A percentile compares a stretch with the other conserved stretches of the same genome.
Conservation (phyloP, 2,797 vertebrate genomes). For the Catamblyrhynchus diadema region DNA sequence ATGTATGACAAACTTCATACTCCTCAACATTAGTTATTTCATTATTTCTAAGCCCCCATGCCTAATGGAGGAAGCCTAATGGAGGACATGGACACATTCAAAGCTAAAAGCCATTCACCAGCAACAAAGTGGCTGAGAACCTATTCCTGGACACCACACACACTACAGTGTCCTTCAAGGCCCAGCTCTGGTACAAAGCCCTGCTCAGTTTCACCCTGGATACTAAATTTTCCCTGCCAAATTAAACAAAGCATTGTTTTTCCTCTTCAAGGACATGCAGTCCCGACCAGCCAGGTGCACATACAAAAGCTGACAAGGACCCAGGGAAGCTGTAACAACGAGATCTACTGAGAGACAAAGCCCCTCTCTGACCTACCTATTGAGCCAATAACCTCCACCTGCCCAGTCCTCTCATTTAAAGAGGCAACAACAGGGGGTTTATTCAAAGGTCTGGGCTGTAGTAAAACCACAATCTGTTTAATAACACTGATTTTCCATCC, state of each 20-base stretch:
- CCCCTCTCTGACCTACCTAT: not conserved
- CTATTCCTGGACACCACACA: not conserved
- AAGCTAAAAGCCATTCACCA: not conserved
- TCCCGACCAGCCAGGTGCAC: not conserved
- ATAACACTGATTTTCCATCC: not conserved
- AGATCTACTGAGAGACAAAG: not conserved
- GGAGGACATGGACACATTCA: not conserved
- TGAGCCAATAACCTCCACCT: not conserved
- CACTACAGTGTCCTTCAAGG: fast-evolving
- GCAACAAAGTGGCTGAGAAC: not conserved
- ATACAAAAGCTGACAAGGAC: not conserved
- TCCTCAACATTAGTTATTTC: not conserved
- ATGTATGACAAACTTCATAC: not conserved
- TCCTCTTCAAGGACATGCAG: not conserved
- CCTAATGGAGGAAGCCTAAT: not conserved
- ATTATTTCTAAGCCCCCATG: not conserved
- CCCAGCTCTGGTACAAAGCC: not conserved
- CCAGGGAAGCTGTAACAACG: not conserved
- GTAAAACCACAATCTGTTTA: not conserved
- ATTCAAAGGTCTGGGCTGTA: not conserved
- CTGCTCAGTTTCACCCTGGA: not conserved
- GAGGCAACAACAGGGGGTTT: not conserved
- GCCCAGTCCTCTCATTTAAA: not conserved
- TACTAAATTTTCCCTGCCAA: not conserved
- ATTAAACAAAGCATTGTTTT: constrained; percentile 6